Evolutionary conservation across 2,888 invertebrate species (phyloP), one percentile per base, ranked within the genome.

Genomic region (Tethea ocularis): DNA sequence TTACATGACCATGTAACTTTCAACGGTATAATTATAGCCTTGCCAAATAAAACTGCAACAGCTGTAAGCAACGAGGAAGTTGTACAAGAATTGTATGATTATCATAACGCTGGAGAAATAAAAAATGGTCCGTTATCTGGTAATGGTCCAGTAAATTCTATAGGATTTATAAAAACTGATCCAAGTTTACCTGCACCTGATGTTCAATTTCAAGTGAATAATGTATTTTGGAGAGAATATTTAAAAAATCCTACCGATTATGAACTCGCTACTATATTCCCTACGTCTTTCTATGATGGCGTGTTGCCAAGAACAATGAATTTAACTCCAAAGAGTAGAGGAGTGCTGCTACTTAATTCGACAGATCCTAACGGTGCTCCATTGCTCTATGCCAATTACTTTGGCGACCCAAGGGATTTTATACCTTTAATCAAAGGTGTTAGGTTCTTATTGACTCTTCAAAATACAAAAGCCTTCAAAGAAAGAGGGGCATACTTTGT

Each of bases 291-390:
- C 74, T 96, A 95, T 73, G 89, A 95, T 63, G 94, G 93, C 0
- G 78, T 96, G 3, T 84, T 92, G 61, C 84, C 95, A 0, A 88
- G 95, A 59, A 93, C 95, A 0, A 93, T 94, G 72, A 85, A 95
- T 23, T 71, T 96, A 51, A 86, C 89, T 7, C 96, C 96, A 0
- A 89, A 90, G 66, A 96, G 96, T 67, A 88, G 94, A 70, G 96
- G 96, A 0, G 85, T 87, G 17, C 63, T 96, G 0, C 73, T 85
- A 33, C 82, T 97, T 0, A 95, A 95, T 71, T 84, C 91, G 0
- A 93, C 94, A 0, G 94, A 97, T 85, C 97, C 97, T 0, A 91
- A 94, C 71, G 95, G 96, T 0, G 88, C 93, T 51, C 97, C 97
- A 0, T 75, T 95, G 29, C 94, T 97, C 53, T 94, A 95, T 71